Evolutionary conservation across 2,888 invertebrate species (phyloP).

Genomic region (Platycnemis pennipes): DNA sequence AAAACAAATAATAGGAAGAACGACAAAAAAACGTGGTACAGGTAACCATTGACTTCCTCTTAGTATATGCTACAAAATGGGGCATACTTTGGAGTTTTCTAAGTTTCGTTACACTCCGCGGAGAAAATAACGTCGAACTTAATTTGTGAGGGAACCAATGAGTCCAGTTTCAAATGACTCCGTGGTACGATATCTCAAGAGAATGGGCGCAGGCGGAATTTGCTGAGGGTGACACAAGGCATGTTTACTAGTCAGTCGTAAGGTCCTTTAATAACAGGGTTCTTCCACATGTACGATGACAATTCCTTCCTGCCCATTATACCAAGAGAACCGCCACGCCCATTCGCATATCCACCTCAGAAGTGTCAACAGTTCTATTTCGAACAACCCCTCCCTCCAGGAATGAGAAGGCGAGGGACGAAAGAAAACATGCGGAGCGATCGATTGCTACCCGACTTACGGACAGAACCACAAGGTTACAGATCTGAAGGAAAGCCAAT

Average conservation of each 20-base stretch:
- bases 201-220: no score
- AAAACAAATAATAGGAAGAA: no score
- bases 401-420: background rate
- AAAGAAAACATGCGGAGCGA: background rate
- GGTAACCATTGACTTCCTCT: no score
- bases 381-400: background rate
- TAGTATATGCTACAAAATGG: no score
- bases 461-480: background rate
- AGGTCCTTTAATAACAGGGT: background rate
- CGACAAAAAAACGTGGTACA: no score
- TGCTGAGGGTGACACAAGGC: background rate
- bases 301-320: slow-evolving; percentile 1
- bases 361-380: slow-evolving; percentile 36
- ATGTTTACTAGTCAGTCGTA: background rate
- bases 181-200: no score
- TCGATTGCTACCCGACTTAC: background rate
- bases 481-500: no score
- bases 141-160: no score
- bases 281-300: background rate
- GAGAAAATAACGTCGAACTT: no score
- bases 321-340: slow-evolving; percentile 32
- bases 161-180: no score
- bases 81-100: no score
- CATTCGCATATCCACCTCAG: slow-evolving; percentile 34
- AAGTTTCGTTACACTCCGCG: no score